Percentiles rank a stretch among this genome's conserved stretches.
phyloP scores from a whole-genome alignment of 2,888 invertebrate genomes.

The Biston stratarius region DNA sequence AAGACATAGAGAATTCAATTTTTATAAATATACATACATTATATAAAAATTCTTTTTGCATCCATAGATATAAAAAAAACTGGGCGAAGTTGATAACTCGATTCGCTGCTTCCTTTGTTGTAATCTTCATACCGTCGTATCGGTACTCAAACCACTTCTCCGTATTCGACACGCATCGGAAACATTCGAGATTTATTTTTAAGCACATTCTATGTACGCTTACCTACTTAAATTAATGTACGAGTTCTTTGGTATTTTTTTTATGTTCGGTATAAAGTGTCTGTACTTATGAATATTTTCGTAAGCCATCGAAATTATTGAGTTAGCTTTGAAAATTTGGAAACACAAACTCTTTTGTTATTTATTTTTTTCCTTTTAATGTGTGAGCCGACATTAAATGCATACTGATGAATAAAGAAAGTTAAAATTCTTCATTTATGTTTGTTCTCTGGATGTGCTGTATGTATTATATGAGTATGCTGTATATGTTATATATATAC shows the following conservation, averaged over 20 bases:
- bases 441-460: too few relatives aligned
- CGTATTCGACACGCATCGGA: slow-evolving; percentile 20
- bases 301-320: not conserved
- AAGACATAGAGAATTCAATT: not conserved
- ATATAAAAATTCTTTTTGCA: slow-evolving; percentile 11
- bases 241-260: slow-evolving; percentile 1
- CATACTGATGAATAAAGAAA: too few relatives aligned
- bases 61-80: not conserved
- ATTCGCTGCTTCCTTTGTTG: slow-evolving; percentile 11
- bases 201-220: not conserved
- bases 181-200: slow-evolving; percentile 12
- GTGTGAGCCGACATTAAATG: not conserved
- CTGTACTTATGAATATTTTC: too few relatives aligned
- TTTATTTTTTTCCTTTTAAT: not conserved
- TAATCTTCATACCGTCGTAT: slow-evolving; percentile 12
- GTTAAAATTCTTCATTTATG: too few relatives aligned
- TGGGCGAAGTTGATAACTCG: slow-evolving; percentile 15
- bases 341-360: too few relatives aligned
- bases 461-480: too few relatives aligned
- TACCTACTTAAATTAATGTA: slow-evolving; percentile 9
- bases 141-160: slow-evolving; percentile 11
- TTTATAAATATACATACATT: not conserved
- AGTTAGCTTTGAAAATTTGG: too few relatives aligned
- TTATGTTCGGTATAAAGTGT: not conserved
- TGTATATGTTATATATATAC: too few relatives aligned